These are phyloP conservation scores for Iphiclides podalirius DNA, from an alignment of 2,888 invertebrate genomes.

Conservation along the genomic window DNA sequence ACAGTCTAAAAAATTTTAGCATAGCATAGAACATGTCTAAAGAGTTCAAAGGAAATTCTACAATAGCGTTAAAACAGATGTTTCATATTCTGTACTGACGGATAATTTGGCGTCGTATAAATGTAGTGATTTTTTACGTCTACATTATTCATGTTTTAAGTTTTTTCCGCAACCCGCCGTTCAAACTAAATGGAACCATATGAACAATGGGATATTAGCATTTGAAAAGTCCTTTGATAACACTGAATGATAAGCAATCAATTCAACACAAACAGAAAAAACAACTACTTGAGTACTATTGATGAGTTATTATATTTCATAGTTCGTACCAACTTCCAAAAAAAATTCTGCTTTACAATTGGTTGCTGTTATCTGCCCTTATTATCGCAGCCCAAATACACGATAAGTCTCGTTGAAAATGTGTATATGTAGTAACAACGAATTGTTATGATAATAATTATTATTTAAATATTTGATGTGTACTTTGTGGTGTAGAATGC, in stretches of 20 bases:
- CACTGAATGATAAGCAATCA: slow-evolving; percentile 4
- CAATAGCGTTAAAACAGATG: slow-evolving; percentile 16
- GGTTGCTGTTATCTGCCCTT: slow-evolving; percentile 7
- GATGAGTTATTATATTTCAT: background rate
- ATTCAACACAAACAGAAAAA: background rate
- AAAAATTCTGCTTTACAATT: slow-evolving; percentile 10
- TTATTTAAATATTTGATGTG: slow-evolving; percentile 12
- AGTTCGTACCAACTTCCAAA: background rate
- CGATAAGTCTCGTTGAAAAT: slow-evolving; percentile 12
- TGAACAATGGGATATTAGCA: slow-evolving; percentile 5
- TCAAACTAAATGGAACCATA: background rate
- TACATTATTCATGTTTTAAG: slow-evolving; percentile 10
- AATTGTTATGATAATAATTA: slow-evolving; percentile 8
- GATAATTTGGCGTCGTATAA: slow-evolving; percentile 13
- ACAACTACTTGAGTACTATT: background rate
- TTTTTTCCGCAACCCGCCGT: background rate
- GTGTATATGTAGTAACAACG: slow-evolving; percentile 6
- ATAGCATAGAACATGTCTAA: background rate
- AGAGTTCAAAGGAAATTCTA: slow-evolving; percentile 18
- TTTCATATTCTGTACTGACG: slow-evolving; percentile 7
- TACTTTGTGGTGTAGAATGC: background rate
- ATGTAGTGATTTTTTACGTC: slow-evolving; percentile 17
- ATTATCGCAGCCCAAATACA: slow-evolving; percentile 17
- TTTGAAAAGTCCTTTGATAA: slow-evolving; percentile 9
- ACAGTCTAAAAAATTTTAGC: too few species aligned